Evolutionary conservation across 2,888 invertebrate genomes (phyloP), one percentile per base, ranked within the genome.

Genomic region (Phragmatobia fuliginosa): DNA sequence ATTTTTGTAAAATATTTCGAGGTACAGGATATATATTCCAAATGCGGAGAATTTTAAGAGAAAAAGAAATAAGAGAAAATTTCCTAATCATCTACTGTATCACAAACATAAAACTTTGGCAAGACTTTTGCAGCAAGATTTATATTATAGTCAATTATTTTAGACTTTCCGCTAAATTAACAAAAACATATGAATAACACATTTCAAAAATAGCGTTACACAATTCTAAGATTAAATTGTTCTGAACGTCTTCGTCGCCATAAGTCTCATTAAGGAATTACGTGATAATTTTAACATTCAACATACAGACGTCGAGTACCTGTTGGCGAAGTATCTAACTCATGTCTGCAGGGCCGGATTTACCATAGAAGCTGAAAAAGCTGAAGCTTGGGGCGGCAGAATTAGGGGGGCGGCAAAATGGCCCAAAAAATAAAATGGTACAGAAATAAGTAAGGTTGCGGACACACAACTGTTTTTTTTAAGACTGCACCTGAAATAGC

Each of bases 231-330:
- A 59, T 31, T 59, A 28, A 59, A 59, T 59, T 52, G 52, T 52
- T 52, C 52, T 52, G 25, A 52, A 52, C 14, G 25, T 52, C 25
- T 52, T 14, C 25, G 25, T 52, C 4, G 52, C 52, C 11, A 52
- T 52, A 52, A 52, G 56, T 56, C 28, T 56, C 56, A 56, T 56
- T 56, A 56, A 28, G 56, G 56, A 56, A 56, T 56, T 56, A 56
- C 25, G 56, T 56, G 56, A 56, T 56, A 56, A 56, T 56, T 56
- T 56, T 28, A 56, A 56, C 56, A 56, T 56, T 56, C 28, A 56
- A 28, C 56, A 56, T 28, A 28, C 28, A 56, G 56, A 16, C 25
- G 28, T 56, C 28, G 28, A 56, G 56, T 56, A 56, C 25, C 25
- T 56, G 28, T 56, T 56, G 16, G 25, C 25, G 56, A 25, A 41